Evolutionary conservation across 2,797 vertebrate species (phyloP).

Genomic region (Pampus argenteus): DNA sequence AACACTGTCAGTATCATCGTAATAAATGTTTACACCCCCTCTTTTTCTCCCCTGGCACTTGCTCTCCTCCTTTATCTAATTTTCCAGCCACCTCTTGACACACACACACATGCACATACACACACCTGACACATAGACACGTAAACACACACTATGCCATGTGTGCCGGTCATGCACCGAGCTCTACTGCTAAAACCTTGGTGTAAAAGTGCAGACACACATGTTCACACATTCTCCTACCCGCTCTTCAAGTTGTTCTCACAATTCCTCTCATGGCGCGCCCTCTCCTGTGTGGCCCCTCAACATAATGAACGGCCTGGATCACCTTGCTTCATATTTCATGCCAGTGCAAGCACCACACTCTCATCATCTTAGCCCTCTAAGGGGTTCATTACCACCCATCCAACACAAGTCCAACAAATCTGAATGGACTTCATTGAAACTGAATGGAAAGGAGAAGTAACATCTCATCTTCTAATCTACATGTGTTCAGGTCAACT

Average conservation of each 20-base stretch:
- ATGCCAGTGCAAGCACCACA: slow-evolving; percentile 53
- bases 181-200: slow-evolving; percentile 27
- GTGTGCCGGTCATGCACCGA: slow-evolving; percentile 17
- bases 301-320: slow-evolving; percentile 61
- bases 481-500: slow-evolving; percentile 36
- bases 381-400: slow-evolving; percentile 73
- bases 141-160: slow-evolving; percentile 17
- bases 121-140: slow-evolving; percentile 15
- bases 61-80: slow-evolving; percentile 2
- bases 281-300: slow-evolving; percentile 64
- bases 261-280: slow-evolving; percentile 33
- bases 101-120: not conserved
- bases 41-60: slow-evolving; percentile 14
- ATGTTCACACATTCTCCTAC: slow-evolving; percentile 56
- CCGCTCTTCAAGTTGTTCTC: slow-evolving; percentile 44
- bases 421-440: slow-evolving; percentile 61
- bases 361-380: slow-evolving; percentile 65
- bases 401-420: slow-evolving; percentile 59
- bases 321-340: slow-evolving; percentile 77
- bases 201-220: slow-evolving; percentile 51
- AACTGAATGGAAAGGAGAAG: slow-evolving; percentile 48
- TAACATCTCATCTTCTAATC: slow-evolving; percentile 50
- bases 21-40: slow-evolving; percentile 22
- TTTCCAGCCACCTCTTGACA: slow-evolving; percentile 6
- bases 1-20: slow-evolving; percentile 15